Evolutionary conservation across 1,140 invertebrate species (phyloP).

Genomic region (Pteromalus puparum): DNA sequence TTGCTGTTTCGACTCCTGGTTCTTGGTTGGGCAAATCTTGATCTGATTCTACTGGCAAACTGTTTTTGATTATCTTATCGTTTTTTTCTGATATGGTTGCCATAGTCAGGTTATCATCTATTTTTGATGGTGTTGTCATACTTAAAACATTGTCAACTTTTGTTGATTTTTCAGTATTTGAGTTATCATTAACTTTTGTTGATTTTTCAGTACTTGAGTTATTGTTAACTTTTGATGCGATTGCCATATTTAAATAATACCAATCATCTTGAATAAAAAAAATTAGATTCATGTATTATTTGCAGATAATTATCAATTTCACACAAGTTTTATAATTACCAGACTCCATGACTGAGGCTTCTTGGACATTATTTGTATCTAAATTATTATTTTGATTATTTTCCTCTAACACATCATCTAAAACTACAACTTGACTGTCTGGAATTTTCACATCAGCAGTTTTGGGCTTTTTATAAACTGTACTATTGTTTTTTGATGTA

Average conservation of each 20-base stretch:
- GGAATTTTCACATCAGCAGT: background rate
- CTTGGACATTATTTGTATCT: background rate
- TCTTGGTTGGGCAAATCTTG: background rate
- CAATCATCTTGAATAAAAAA: slow-evolving; percentile 24
- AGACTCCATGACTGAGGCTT: background rate
- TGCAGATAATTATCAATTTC: background rate
- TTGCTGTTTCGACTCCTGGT: background rate
- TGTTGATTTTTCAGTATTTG: background rate
- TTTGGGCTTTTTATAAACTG: background rate
- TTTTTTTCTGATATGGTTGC: too few species aligned
- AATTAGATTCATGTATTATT: background rate
- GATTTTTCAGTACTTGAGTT: background rate
- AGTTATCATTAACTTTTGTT: background rate
- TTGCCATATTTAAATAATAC: slow-evolving; percentile 16
- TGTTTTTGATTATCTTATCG: background rate
- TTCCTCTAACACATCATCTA: background rate
- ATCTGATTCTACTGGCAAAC: background rate
- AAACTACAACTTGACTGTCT: background rate
- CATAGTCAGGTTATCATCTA: background rate
- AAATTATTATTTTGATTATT: background rate
- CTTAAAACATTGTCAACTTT: background rate
- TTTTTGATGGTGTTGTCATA: background rate
- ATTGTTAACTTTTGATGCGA: background rate
- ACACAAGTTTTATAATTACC: background rate
- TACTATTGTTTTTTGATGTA: background rate